These are phyloP conservation scores for Uropsilus gracilis DNA, from an alignment of 2,113 vertebrate species.

Conservation along the genomic window DNA sequence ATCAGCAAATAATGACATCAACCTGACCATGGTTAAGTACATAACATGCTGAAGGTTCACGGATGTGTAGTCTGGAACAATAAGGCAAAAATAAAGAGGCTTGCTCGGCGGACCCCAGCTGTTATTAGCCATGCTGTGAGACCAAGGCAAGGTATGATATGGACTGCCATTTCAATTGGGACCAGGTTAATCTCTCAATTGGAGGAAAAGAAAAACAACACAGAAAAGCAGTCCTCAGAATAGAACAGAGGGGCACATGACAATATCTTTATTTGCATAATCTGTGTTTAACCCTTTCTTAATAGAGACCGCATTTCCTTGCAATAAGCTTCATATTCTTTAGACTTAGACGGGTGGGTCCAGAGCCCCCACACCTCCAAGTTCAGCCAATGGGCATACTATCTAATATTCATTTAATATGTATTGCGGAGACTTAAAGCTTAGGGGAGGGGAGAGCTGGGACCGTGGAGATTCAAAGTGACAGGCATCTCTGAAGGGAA, in stretches of 20 bases:
- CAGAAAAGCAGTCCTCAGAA: conserved; percentile 71
- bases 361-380: background rate
- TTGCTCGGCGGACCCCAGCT: conserved; percentile 88
- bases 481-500: background rate
- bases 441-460: background rate
- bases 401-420: conserved; percentile 30
- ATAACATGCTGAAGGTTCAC: conserved; percentile 94
- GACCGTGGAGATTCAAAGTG: conserved; percentile 2
- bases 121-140: conserved; percentile 92
- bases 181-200: conserved; percentile 93
- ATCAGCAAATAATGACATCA: conserved; percentile 96
- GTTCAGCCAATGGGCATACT: background rate
- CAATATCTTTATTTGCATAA: conserved; percentile 86
- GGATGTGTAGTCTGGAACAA: conserved; percentile 94
- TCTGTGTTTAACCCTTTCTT: conserved; percentile 86
- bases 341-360: background rate
- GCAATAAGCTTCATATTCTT: conserved; percentile 82
- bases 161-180: conserved; percentile 92
- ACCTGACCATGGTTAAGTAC: conserved; percentile 95
- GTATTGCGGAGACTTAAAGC: background rate
- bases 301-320: conserved; percentile 80
- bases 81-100: conserved; percentile 89
- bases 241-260: conserved; percentile 77
- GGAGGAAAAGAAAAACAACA: conserved; percentile 85
- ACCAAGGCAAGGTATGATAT: conserved; percentile 89